Conservation (phyloP, 37 sponge, comb jelly and placozoan species). For the Lycopodina hypogea region DNA sequence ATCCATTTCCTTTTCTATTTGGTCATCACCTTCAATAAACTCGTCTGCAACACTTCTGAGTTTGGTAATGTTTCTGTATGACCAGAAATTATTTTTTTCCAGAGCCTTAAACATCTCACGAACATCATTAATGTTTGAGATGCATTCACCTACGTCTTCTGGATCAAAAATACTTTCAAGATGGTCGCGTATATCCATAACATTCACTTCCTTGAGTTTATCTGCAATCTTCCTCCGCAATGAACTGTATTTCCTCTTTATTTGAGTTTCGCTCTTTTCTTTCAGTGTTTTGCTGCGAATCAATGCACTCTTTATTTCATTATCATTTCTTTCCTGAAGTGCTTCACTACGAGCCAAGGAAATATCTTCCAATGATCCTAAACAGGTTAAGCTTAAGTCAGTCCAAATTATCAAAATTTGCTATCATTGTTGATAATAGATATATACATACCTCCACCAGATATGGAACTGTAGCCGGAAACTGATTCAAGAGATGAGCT, state of each 20-base stretch:
- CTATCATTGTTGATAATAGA: background rate
- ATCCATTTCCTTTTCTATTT: background rate
- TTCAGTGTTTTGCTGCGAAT: background rate
- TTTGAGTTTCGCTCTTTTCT: background rate
- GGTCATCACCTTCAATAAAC: slow-evolving; percentile 7
- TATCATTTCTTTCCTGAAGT: background rate
- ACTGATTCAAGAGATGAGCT: background rate
- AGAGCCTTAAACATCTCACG: background rate
- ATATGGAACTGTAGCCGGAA: background rate
- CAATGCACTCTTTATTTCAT: too few species aligned
- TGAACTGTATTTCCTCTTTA: background rate
- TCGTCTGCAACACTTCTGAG: background rate
- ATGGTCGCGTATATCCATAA: background rate
- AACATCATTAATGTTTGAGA: background rate
- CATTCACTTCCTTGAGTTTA: background rate
- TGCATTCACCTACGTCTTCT: background rate
- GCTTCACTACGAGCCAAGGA: too few species aligned
- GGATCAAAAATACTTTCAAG: background rate
- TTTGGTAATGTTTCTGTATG: background rate
- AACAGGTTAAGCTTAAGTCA: too few species aligned
- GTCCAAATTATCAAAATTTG: background rate
- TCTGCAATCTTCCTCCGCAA: background rate
- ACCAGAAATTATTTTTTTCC: background rate
- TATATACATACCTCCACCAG: background rate
- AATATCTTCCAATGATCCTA: too few species aligned